Percentiles rank a stretch among this genome's conserved stretches.
These are phyloP conservation scores for Conus betulinus DNA, from an alignment of 1,140 invertebrate genomes.

Conservation along the genomic window DNA sequence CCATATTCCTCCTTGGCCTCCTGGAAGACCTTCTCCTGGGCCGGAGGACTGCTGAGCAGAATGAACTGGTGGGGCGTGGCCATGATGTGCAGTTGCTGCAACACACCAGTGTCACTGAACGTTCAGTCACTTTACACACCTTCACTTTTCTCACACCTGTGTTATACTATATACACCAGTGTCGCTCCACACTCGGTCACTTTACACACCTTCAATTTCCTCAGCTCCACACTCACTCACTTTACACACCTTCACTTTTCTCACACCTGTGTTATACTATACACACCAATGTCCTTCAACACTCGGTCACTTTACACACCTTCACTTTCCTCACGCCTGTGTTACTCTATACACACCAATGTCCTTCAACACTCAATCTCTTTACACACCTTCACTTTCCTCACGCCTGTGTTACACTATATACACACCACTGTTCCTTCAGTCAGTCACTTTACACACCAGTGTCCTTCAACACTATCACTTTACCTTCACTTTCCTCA, in stretches of 20 bases:
- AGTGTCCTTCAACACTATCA: no score
- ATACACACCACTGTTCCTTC: no score
- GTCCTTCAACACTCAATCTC: background rate
- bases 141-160: background rate
- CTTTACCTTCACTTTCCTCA: no score
- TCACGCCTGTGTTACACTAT: no score
- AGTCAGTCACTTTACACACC: background rate
- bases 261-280: no score
- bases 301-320: background rate
- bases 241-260: background rate
- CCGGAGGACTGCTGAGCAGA: constrained; percentile 67
- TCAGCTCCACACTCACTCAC: background rate
- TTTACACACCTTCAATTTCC: no score
- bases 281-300: background rate
- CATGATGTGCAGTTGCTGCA: constrained; percentile 68
- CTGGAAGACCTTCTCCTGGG: constrained; percentile 68
- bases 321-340: no score
- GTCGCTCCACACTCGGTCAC: background rate
- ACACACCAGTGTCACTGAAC: background rate
- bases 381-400: no score
- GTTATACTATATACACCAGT: no score
- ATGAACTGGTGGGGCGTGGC: constrained; percentile 71
- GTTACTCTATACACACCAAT: background rate
- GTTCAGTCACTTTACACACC: background rate
- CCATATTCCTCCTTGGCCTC: constrained; percentile 61